phyloP scores from a whole-genome alignment of 2,113 vertebrate genomes.

The Cygnus atratus region DNA sequence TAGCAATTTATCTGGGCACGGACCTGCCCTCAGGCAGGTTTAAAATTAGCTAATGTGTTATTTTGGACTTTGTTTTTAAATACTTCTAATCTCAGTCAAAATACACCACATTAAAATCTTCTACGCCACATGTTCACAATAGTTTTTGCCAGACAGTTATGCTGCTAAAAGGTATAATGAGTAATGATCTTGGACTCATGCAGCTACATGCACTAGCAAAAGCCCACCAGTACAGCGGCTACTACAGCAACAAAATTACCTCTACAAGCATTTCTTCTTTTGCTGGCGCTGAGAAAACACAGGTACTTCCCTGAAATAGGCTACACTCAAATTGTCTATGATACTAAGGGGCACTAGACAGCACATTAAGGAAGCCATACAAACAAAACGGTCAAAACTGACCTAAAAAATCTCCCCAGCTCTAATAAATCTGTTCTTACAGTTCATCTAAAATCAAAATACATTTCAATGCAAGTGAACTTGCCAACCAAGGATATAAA shows the following conservation, averaged over 20 bases:
- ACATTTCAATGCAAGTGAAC: neutral
- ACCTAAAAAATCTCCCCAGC: neutral
- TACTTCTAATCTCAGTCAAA: slow-evolving; percentile 37
- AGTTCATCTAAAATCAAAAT: neutral
- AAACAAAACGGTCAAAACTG: neutral
- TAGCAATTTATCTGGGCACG: neutral
- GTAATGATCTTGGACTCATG: neutral
- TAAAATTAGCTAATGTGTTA: slow-evolving; percentile 19
- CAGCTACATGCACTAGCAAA: neutral
- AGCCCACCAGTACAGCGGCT: neutral
- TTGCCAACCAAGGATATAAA: neutral
- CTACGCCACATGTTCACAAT: neutral
- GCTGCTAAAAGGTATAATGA: neutral
- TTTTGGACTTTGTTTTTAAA: slow-evolving; percentile 11
- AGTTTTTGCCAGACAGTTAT: slow-evolving; percentile 1
- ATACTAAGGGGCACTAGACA: rapidly evolving
- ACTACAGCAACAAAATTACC: neutral
- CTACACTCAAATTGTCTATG: neutral
- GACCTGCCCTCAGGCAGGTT: neutral
- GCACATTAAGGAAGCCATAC: neutral
- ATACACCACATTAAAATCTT: slow-evolving; percentile 9
- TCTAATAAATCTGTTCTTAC: neutral
- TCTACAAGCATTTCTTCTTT: neutral
- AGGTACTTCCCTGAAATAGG: neutral
- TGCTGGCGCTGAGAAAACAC: neutral